Evolutionary conservation across 2,113 vertebrate species (phyloP).

Genomic region (Gymnobelideus leadbeateri): DNA sequence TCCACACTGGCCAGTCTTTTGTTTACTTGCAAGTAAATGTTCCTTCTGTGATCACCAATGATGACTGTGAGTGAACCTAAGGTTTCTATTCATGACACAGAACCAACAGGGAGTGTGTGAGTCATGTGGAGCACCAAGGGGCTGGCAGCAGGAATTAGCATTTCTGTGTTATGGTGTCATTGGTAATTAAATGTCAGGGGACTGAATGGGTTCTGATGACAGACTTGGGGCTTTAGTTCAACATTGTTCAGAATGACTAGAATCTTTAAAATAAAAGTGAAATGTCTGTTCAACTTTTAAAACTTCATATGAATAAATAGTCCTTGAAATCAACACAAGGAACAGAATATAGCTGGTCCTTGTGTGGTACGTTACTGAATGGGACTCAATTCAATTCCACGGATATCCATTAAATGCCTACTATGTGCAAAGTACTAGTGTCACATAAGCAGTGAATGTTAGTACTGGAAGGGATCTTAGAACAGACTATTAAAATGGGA

Average conservation of each 20-base stretch:
- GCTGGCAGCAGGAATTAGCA: conserved; percentile 25
- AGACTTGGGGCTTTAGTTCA: conserved; percentile 34
- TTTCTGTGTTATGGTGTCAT: conserved; percentile 16
- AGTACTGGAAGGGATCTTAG: background rate
- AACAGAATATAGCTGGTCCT: background rate
- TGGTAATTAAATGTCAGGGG: conserved; percentile 43
- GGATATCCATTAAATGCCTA: background rate
- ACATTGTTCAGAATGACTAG: conserved; percentile 38
- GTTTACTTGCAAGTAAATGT: conserved; percentile 26
- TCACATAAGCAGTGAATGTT: background rate
- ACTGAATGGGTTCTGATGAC: conserved; percentile 21
- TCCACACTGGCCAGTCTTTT: conserved; percentile 64
- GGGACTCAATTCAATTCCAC: background rate
- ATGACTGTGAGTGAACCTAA: conserved; percentile 31
- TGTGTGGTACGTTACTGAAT: background rate
- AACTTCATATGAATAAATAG: conserved; percentile 31
- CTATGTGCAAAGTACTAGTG: background rate
- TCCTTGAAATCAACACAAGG: background rate
- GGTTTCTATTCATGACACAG: conserved; percentile 22
- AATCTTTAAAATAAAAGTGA: conserved; percentile 45
- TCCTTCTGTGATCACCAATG: conserved; percentile 7
- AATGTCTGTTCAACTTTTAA: conserved; percentile 27
- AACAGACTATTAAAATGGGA: background rate
- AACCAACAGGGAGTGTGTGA: conserved; percentile 44
- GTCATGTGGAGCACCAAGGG: conserved; percentile 12